Base-by-base conservation (phyloP, 2,113 vertebrate species). In the Sus scrofa region DNA sequence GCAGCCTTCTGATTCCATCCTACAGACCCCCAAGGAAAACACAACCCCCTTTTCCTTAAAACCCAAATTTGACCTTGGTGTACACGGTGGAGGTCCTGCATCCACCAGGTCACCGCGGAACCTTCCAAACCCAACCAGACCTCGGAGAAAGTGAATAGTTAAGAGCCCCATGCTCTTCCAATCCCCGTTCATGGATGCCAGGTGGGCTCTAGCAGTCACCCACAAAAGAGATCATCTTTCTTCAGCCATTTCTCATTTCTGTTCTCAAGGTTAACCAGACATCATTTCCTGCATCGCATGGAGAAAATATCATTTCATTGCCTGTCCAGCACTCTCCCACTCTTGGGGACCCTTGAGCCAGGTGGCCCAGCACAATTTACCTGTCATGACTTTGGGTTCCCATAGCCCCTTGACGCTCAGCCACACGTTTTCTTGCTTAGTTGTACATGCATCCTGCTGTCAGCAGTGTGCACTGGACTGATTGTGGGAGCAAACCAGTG, bases 381-480 rank as follows among this genome's bases (percentile, higher is more conserved):
- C 6, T 20, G 24, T 2, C 9, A 1, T 27, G 15, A 24, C 16
- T 71, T 20, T 8, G n/a, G 52, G 7, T 71, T 34, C 10, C 1
- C 54, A 37, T 6, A 27, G 11, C 15, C 12, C 15, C 16, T 58
- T 56, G 19, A 37, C 44, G 19, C 22, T 56, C 1, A 4, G 15
- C 24, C 6, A 34, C 22, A 11, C 10, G 1, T 27, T 39, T 27
- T 26, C 1, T 30, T 11, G 7, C 24, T 27, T 60, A 18, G 56
- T n/a, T 18, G 22, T 37, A 9, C 58, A 10, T 6, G 1, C 26
- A 1, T 27, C 12, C 22, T 19, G 24, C 11, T 18, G 65, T 37
- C 0, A 0, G 19, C 3, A 6, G 32, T 5, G 7, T 68, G 20
- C 19, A 6, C 32, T 1, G 26, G 7, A 4, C 5, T 27, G 34